These are phyloP conservation scores for Pungitius pungitius DNA, from an alignment of 2,113 vertebrate species.

Conservation along the genomic window DNA sequence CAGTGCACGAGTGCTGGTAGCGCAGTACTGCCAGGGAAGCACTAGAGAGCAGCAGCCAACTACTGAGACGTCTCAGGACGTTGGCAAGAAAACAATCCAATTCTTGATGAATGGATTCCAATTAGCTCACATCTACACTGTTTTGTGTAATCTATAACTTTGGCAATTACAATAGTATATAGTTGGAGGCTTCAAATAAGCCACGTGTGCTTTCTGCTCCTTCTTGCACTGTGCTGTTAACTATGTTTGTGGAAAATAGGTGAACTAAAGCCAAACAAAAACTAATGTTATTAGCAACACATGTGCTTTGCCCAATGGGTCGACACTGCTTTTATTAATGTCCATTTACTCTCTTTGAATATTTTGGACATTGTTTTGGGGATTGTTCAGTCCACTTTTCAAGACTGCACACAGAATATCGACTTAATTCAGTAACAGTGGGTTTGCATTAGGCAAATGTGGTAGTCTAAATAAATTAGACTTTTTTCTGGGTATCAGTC, in stretches of 20 bases:
- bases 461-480: background rate
- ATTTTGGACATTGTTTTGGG: background rate
- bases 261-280: background rate
- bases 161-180: background rate
- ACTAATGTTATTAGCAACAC: too few species aligned
- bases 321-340: background rate
- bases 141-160: background rate
- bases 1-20: background rate
- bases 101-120: background rate
- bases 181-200: background rate
- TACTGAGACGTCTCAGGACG: background rate
- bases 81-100: background rate
- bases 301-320: background rate
- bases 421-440: background rate
- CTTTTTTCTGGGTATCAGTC: background rate
- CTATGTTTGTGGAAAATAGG: background rate
- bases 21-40: background rate
- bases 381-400: background rate
- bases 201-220: background rate
- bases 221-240: background rate
- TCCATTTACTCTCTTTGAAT: background rate
- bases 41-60: slow-evolving; percentile 50
- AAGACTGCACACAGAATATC: background rate
- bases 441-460: background rate
- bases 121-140: background rate